A percentile compares a stretch with the other conserved stretches of the same genome.
Evolutionary conservation across 2,888 invertebrate species (phyloP).

Genomic region (Machimus atricapillus): DNA sequence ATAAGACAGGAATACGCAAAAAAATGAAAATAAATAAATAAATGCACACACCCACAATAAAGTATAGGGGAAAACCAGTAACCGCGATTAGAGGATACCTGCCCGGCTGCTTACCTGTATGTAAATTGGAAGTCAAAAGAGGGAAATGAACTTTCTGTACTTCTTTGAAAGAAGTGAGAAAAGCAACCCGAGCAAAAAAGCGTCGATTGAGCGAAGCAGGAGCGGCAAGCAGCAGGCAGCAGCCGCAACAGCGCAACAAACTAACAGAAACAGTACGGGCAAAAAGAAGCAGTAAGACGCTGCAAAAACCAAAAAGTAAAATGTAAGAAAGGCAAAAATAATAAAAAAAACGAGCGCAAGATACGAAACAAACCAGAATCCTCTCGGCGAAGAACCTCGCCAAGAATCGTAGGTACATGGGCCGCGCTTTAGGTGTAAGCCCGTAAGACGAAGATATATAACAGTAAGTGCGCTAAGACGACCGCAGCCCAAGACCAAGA

Average conservation of each 20-base stretch:
- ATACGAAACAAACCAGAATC: slow-evolving; percentile 38
- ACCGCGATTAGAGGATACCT: slow-evolving; percentile 23
- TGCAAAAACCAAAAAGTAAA: background rate
- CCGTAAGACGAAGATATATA: background rate
- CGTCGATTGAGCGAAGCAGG: background rate
- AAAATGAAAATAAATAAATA: background rate
- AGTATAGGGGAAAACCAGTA: slow-evolving; percentile 5
- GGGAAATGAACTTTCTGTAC: slow-evolving; percentile 40
- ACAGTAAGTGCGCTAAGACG: slow-evolving; percentile 24
- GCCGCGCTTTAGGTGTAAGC: slow-evolving; percentile 3
- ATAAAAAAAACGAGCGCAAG: slow-evolving; percentile 6
- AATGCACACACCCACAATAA: slow-evolving; percentile 16
- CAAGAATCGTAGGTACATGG: slow-evolving; percentile 11
- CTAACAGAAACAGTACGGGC: slow-evolving; percentile 3
- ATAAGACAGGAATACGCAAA: background rate
- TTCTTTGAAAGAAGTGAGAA: slow-evolving; percentile 35
- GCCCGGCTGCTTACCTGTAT: slow-evolving; percentile 6
- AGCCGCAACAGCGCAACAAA: background rate
- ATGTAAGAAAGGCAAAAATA: background rate
- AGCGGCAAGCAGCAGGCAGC: background rate
- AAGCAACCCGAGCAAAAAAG: slow-evolving; percentile 9
- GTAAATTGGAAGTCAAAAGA: slow-evolving; percentile 34
- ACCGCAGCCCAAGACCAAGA: background rate
- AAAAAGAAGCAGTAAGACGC: slow-evolving; percentile 14
- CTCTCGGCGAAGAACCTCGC: slow-evolving; percentile 13